Evolutionary conservation across 2,888 invertebrate species (phyloP), one percentile per base, ranked within the genome.

Genomic region (Pinctada fucata): DNA sequence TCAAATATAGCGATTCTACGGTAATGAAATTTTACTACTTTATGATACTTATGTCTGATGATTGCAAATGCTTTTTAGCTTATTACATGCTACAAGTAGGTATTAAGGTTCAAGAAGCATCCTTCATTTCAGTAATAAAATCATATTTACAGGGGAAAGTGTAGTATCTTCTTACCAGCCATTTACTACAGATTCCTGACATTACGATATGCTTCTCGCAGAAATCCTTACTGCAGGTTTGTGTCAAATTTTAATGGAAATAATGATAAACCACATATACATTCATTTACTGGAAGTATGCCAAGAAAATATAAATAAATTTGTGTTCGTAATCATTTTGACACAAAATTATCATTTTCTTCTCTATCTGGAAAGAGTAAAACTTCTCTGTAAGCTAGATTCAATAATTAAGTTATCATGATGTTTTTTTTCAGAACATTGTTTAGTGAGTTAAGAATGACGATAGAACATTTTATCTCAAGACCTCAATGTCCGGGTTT

Each of bases 181-280:
- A 95, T 98, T 90, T 99, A 99, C 94, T 99, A 98, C 93, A 97
- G 99, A 92, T 99, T 99, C 94, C 94, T 99, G 89, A 95, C 96
- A 81, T 95, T 97, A 92, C 95, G 99, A 82, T 98, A 99, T 93
- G 94, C 96, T 81, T 99, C 99, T 4, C 95, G 97, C 79, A 95
- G 99, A 88, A 99, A 99, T 94, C 98, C 99, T 0, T 97, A 97
- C 94, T 97, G 97, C 76, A 95, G 97, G 91, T 97, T 96, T 92
- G 83, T 81, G 31, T 58, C 13, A 13, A 58, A 58, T 58, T 58
- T 58, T 13, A 58, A 58, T 6, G 6, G 58, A 10, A 6, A 58
- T 6, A 10, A 13, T 58, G 13, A 58, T 6, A 58, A 58, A 58
- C 58, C 6, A 58, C 13, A 6, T 58, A 58, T 13, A 58, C 58